Evolutionary conservation across 1,140 invertebrate species (phyloP), one percentile per base, ranked within the genome.

Genomic region (Trachelipus rathkii): DNA sequence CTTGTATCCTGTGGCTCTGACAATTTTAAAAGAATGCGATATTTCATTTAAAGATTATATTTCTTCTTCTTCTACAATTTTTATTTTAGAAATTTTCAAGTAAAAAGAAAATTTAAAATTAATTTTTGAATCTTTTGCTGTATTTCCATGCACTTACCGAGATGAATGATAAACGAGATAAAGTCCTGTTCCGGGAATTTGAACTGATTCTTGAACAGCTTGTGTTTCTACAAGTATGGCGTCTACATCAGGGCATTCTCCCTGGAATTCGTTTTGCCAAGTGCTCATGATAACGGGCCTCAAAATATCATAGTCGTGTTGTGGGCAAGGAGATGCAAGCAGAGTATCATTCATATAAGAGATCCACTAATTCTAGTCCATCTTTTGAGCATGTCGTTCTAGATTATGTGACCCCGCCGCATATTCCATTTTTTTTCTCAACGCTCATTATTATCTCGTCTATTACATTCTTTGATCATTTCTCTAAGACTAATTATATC

Each of bases 81-180:
- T 33, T 6, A 33, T 33, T 33, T 1, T 33, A 33, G 1, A 33
- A 33, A 33, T 33, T 33, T 33, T 1, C 6, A 33, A 33, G 6
- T 33, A 33, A 33, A 33, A 33, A 33, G n/a, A 33, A 33, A 33
- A 33, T 33, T 3, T 3, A 33, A 3, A 33, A 33, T 6, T 3
- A 6, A 33, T 33, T 33, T 33, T 33, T 3, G 33, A 33, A 33
- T 33, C 33, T 33, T 33, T 6, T n/a, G n/a, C 1, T 33, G 33
- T 33, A 33, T 33, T 33, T 33, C 7, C 11, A 4, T 71, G 23
- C 4, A 10, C 69, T 71, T 53, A 81, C 80, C 79, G 87, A 0
- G 95, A 97, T 83, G 95, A 97, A 85, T 97, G 95, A 84, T 98
- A 97, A 0, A 98, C 94, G 6, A 98, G 87, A 85, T 97, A 95